phyloP scores from a whole-genome alignment of 2,113 vertebrate genomes.

The Pyxicephalus adspersus region DNA sequence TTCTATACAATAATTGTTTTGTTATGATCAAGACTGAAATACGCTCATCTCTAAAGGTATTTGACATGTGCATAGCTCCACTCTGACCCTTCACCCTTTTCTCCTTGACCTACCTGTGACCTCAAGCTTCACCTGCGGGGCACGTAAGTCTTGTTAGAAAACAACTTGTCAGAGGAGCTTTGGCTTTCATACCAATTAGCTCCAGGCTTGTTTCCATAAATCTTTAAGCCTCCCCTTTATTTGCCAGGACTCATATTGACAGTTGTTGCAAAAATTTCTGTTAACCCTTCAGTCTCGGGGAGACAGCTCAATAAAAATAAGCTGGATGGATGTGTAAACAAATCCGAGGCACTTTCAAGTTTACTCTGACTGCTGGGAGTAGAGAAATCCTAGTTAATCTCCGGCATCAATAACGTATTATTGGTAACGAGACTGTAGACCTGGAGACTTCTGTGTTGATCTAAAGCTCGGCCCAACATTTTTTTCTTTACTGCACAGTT shows the following conservation, averaged over 20 bases:
- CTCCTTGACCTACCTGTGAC: constrained; percentile 49
- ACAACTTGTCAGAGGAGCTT: constrained; percentile 47
- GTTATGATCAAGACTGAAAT: no score
- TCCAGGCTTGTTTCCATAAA: constrained; percentile 53
- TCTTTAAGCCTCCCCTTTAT: constrained; percentile 46
- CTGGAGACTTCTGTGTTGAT: no score
- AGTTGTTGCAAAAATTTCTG: constrained; percentile 13
- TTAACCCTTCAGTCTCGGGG: constrained; percentile 1
- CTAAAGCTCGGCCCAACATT: no score
- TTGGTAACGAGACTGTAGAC: no score
- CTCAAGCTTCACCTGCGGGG: constrained; percentile 47
- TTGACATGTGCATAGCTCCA: constrained; percentile 10
- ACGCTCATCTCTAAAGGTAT: constrained; percentile 2
- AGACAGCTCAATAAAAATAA: background rate
- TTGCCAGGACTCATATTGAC: constrained; percentile 32
- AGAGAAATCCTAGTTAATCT: no score
- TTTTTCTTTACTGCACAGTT: no score
- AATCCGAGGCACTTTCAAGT: background rate
- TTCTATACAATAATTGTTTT: no score
- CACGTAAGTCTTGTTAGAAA: constrained; percentile 24
- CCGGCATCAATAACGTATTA: no score
- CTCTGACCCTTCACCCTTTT: constrained; percentile 33
- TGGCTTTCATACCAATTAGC: constrained; percentile 48
- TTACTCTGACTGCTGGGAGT: no score
- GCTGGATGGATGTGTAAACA: background rate